Evolutionary conservation across 1,140 invertebrate genomes (phyloP).

Genomic region (Cryptotermes secundus): DNA sequence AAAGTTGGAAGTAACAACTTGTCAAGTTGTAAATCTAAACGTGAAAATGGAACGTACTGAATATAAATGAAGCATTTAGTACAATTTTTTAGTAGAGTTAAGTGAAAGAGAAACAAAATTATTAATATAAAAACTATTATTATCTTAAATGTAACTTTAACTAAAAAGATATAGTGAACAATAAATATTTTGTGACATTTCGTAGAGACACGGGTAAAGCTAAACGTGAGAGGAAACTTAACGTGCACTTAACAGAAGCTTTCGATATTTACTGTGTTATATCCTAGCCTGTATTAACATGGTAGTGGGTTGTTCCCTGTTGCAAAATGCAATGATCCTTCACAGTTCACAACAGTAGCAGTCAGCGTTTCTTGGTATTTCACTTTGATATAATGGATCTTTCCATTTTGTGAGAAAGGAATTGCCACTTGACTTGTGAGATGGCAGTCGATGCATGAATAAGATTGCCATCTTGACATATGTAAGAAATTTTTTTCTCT

Average conservation of each 20-base stretch:
- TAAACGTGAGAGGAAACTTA: background rate
- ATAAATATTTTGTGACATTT: slow-evolving; percentile 20
- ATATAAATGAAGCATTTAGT: background rate
- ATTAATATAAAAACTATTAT: background rate
- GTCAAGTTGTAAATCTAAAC: background rate
- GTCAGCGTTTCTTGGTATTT: background rate
- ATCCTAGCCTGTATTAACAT: background rate
- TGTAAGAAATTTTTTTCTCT: slow-evolving; percentile 11
- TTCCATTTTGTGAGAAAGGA: background rate
- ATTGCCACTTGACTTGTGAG: background rate
- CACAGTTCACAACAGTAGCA: background rate
- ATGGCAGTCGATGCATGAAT: background rate
- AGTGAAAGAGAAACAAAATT: slow-evolving; percentile 14
- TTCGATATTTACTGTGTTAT: background rate
- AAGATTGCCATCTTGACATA: background rate
- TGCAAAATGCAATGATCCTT: too few relatives aligned
- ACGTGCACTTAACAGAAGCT: slow-evolving; percentile 8
- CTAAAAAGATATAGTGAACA: background rate
- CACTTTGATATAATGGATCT: background rate
- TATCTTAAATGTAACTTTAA: slow-evolving; percentile 3
- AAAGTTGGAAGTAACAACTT: background rate
- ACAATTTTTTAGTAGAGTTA: slow-evolving; percentile 12
- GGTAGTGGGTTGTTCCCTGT: too few relatives aligned
- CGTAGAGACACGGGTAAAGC: slow-evolving; percentile 13
- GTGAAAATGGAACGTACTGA: slow-evolving; percentile 4